Base-by-base conservation (phyloP, 2,797 vertebrate genomes). In the Astyanax mexicanus region DNA sequence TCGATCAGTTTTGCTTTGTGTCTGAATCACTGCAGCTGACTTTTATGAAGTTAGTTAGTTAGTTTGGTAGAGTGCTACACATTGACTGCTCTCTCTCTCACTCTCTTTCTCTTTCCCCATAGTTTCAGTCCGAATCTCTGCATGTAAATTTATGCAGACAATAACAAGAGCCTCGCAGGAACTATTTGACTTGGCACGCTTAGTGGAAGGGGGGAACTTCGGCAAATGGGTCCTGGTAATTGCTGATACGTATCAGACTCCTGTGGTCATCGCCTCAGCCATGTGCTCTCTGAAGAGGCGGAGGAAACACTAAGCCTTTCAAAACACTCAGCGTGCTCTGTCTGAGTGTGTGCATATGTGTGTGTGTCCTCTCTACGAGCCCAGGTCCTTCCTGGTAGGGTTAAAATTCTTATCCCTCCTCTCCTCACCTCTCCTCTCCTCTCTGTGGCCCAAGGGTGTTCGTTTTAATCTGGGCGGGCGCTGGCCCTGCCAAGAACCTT, bases 171-270 rank as follows among this genome's bases (percentile, higher is more conserved):
- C 85, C 84, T 87, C 80, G 83, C 82, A 85, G 88, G 89, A 88
- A 88, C 87, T 89, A 78, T 92, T 93, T 91, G 87, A 82, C 85
- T 93, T 92, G 89, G 91, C 91, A 49, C 66, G 25, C 79, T 65
- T 54, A 38, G 74, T 79, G 83, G 83, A 25, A 10, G 25, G 74
- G 80, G 78, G 84, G 80, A 69, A 76, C 82, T 79, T 86, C 85
- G 77, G 81, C 84, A 88, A 89, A 90, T 77, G 81, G 85, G 71
- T 81, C 88, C 71, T 88, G 79, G 88, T 91, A 92, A 92, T 92
- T 93, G 89, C 90, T 85, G 90, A 93, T 92, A 92, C 89, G 88
- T 91, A 92, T 93, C 90, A 89, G 88, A 91, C 91, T 88, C 83
- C 78, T 69, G 80, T 87, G 91, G 92, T 91, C 90, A 90, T 90